Evolutionary conservation across 2,888 invertebrate genomes (phyloP).

Genomic region (Spodoptera littoralis): DNA sequence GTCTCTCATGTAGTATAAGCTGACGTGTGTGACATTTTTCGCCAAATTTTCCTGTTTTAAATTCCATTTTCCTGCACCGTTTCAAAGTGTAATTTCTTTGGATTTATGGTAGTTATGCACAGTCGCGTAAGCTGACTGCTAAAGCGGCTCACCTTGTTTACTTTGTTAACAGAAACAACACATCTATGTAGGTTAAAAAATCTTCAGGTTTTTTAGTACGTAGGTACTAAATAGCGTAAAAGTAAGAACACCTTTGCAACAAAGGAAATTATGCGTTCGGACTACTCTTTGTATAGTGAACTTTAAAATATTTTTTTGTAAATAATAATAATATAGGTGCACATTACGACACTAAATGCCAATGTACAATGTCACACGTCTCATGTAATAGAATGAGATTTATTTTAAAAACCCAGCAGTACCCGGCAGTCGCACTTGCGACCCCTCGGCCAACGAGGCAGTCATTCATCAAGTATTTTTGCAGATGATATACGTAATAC

Average conservation of each 20-base stretch:
- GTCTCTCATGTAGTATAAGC: no score
- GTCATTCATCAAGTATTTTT: no score
- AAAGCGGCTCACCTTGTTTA: constrained; percentile 34
- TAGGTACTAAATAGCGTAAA: neutral
- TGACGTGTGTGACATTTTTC: neutral
- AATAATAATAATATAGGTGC: no score
- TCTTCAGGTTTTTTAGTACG: constrained; percentile 1
- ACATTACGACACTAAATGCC: no score
- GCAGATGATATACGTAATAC: no score
- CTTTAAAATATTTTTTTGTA: no score
- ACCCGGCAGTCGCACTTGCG: no score
- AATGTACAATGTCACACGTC: no score
- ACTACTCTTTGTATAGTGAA: no score
- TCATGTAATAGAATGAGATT: no score
- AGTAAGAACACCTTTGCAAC: neutral
- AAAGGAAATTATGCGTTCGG: neutral
- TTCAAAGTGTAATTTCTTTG: constrained; percentile 14
- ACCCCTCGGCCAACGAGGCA: no score
- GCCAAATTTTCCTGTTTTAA: neutral
- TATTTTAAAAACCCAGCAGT: no score
- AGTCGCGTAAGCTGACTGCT: constrained; percentile 26
- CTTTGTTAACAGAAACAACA: constrained; percentile 28
- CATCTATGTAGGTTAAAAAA: constrained; percentile 22
- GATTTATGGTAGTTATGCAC: constrained; percentile 34
- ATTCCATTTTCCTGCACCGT: constrained; percentile 1